phyloP scores from a whole-genome alignment of 2,113 vertebrate genomes.

The Dendropsophus ebraccatus region DNA sequence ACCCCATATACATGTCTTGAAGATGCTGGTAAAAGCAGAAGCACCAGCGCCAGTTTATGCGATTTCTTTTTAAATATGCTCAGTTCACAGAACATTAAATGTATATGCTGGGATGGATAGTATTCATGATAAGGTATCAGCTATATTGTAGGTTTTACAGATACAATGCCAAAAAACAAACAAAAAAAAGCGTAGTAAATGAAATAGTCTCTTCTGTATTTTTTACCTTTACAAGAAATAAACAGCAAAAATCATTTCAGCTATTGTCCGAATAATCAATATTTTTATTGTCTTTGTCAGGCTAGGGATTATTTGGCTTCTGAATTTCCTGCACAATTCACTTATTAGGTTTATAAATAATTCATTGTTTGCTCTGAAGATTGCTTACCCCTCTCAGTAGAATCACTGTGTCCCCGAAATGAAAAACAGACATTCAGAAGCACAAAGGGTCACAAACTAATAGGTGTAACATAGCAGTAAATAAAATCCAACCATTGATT shows the following conservation, averaged over 20 bases:
- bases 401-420: not conserved
- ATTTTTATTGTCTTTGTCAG: slow-evolving; percentile 27
- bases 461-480: not conserved
- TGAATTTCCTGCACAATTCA: slow-evolving; percentile 4
- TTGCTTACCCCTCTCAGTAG: not conserved
- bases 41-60: not conserved
- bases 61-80: not conserved
- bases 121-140: no score
- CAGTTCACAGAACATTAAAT: not conserved
- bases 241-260: not conserved
- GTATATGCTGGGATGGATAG: not conserved
- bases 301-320: not conserved
- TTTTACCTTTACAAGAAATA: not conserved
- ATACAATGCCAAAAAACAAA: not conserved
- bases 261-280: slow-evolving; percentile 20
- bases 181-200: not conserved
- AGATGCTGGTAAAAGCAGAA: not conserved
- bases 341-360: slow-evolving; percentile 29
- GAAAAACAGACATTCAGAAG: not conserved
- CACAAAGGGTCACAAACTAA: not conserved
- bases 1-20: not conserved
- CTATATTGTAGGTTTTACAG: not conserved
- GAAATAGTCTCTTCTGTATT: not conserved
- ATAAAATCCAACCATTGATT: not conserved
- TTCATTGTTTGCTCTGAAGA: slow-evolving; percentile 14